A percentile compares a stretch with the other conserved stretches of the same genome.
Conservation (phyloP, 2,113 vertebrate genomes). For the Echinops telfairi region DNA sequence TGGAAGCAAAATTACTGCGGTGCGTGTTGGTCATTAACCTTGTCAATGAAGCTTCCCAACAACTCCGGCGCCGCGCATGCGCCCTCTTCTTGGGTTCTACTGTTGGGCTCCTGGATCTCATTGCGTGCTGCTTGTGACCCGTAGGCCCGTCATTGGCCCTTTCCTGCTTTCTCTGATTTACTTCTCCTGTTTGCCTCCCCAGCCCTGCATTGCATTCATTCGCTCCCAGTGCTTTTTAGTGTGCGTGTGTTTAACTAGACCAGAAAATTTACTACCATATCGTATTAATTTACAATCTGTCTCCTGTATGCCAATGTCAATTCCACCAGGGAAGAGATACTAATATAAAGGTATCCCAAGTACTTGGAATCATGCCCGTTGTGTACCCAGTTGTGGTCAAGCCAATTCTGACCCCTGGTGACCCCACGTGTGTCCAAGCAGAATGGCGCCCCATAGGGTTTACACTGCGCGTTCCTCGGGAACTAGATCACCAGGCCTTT, state of each 20-base stretch:
- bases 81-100: background rate
- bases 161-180: background rate
- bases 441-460: background rate
- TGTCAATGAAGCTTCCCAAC: constrained; percentile 27
- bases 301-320: background rate
- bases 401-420: background rate
- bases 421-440: background rate
- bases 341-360: background rate
- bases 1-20: constrained; percentile 15
- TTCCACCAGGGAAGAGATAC: background rate
- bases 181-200: background rate
- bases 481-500: background rate
- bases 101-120: background rate
- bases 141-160: background rate
- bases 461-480: background rate
- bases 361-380: background rate
- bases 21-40: constrained; percentile 33
- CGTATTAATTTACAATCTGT: background rate
- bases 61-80: background rate
- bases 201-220: background rate
- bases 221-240: background rate
- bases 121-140: background rate
- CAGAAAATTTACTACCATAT: background rate
- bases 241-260: no score
- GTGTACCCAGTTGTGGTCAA: background rate